phyloP scores from a whole-genome alignment of 1,140 invertebrate genomes.

The Chrysomallon squamiferum region DNA sequence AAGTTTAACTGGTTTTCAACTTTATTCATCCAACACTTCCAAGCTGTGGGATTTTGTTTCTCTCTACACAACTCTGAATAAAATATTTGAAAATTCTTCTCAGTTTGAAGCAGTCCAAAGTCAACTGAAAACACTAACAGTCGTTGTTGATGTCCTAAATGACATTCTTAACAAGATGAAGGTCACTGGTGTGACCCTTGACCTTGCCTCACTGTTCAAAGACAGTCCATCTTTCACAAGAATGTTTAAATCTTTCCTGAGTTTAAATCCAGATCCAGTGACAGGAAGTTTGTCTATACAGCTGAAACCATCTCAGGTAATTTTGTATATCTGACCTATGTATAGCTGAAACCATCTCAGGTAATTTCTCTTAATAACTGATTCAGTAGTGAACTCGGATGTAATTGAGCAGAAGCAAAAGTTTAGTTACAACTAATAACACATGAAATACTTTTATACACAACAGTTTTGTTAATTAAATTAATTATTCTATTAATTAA shows the following conservation, averaged over 20 bases:
- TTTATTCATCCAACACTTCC: conserved; percentile 3
- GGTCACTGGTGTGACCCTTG: conserved; percentile 10
- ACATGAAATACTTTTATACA: too few relatives aligned
- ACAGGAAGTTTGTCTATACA: conserved; percentile 8
- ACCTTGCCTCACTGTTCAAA: conserved; percentile 18
- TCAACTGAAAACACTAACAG: not conserved
- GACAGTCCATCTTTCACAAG: conserved; percentile 10
- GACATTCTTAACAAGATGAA: conserved; percentile 7
- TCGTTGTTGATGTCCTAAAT: conserved; percentile 9
- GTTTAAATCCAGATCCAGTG: conserved; percentile 13
- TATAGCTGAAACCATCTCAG: conserved; percentile 11
- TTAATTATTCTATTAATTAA: too few relatives aligned
- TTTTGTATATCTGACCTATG: not conserved
- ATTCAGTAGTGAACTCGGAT: too few relatives aligned
- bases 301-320: conserved; percentile 16
- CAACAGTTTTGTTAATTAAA: too few relatives aligned
- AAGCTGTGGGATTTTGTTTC: conserved; percentile 12
- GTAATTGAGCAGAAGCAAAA: too few relatives aligned
- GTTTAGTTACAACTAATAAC: too few relatives aligned
- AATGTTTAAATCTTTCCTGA: conserved; percentile 8
- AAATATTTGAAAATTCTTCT: not conserved
- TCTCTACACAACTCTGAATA: not conserved
- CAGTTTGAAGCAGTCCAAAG: not conserved
- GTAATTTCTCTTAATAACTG: conserved; percentile 3
- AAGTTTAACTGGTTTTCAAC: not conserved